A percentile compares a stretch with the other conserved stretches of the same genome.
phyloP scores from a whole-genome alignment of 2,797 vertebrate species.

The Xiphorhynchus erythropygius region DNA sequence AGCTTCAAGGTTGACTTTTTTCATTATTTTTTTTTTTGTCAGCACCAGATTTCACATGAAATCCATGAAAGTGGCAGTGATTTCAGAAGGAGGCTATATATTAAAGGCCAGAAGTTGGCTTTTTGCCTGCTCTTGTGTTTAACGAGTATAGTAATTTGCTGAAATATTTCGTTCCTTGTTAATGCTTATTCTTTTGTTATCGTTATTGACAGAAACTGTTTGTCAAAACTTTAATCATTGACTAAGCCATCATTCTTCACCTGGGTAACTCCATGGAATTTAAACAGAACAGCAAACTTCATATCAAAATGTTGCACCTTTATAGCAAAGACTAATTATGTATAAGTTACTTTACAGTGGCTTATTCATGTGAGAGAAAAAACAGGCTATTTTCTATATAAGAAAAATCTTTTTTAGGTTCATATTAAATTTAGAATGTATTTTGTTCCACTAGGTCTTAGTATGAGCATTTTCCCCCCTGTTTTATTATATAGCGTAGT shows the following conservation, averaged over 20 bases:
- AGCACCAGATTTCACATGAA: neutral
- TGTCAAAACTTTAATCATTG: neutral
- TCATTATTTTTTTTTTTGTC: neutral
- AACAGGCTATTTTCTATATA: neutral
- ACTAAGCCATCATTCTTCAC: neutral
- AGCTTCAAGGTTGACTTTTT: neutral
- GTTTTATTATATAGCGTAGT: neutral
- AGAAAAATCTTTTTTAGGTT: neutral
- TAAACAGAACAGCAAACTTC: neutral
- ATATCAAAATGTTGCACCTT: neutral
- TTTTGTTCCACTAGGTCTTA: neutral
- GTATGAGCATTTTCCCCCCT: neutral
- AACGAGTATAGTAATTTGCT: neutral
- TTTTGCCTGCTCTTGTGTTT: neutral
- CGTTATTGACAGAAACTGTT: neutral
- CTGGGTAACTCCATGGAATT: neutral
- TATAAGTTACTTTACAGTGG: neutral
- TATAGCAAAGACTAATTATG: neutral
- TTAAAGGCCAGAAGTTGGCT: neutral
- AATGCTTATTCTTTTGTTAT: neutral
- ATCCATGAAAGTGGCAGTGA: fast-evolving
- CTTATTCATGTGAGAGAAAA: neutral
- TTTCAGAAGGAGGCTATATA: neutral
- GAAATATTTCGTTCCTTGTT: neutral
- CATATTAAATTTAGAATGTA: neutral